Conservation (phyloP, 2,888 invertebrate genomes). For the Siphlonurus alternatus region DNA sequence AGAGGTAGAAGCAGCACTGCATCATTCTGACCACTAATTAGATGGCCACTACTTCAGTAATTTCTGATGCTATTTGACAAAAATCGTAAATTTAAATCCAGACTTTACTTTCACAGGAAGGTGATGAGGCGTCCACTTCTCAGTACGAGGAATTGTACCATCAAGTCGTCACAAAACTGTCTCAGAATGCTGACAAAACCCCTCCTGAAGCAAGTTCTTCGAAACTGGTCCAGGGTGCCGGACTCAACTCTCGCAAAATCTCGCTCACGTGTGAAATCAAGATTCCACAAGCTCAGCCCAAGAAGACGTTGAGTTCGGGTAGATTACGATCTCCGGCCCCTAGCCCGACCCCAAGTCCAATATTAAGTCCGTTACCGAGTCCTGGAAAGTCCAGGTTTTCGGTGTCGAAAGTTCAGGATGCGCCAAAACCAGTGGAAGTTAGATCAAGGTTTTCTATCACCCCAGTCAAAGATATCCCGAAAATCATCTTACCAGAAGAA, state of each 20-base stretch:
- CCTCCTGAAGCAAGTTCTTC: background rate
- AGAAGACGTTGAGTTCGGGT: background rate
- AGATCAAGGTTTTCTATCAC: background rate
- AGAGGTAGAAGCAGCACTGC: too few species aligned
- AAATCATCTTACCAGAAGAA: background rate
- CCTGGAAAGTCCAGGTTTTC: background rate
- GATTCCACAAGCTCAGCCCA: background rate
- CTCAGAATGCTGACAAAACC: background rate
- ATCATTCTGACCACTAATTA: too few species aligned
- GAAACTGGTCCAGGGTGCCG: background rate
- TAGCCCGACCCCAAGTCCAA: background rate
- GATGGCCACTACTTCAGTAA: too few species aligned
- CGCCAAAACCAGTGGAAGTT: background rate
- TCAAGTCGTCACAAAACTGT: background rate
- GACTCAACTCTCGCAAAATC: background rate
- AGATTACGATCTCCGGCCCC: background rate
- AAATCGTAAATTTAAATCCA: too few species aligned
- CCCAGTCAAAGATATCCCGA: background rate
- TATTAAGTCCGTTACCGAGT: background rate
- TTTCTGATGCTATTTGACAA: too few species aligned
- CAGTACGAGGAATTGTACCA: background rate
- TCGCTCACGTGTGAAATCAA: constrained; percentile 1
- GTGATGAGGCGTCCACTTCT: too few species aligned
- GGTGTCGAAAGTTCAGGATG: background rate
- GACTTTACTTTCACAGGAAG: too few species aligned